Base-by-base conservation (phyloP, 23 tunicate genomes). In the Halocynthia aurantium region DNA sequence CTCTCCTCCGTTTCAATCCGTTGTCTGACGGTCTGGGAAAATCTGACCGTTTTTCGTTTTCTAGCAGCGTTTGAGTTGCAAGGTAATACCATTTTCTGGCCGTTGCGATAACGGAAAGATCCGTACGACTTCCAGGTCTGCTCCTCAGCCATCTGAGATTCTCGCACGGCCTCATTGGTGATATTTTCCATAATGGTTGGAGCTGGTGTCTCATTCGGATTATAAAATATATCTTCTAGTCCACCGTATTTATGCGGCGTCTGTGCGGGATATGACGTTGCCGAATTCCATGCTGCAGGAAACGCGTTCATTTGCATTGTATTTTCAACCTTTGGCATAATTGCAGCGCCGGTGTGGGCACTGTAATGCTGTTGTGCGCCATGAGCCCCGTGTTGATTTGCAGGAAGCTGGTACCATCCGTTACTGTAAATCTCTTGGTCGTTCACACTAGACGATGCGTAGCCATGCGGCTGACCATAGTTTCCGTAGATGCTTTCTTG, bases 11-110 rank as follows among this genome's bases (percentile, higher is more conserved):
- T 83, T 52, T 92, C 98, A 12, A 86, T 61, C 69, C 98, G 82
- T 64, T 92, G 83, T 50, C 80, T 61, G 20, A 92, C 98, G 8
- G 88, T 92, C 62, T 92, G 81, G 12, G 92, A 86, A 82, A 92
- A 92, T 8, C 98, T 88, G 40, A 92, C 98, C 8, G 87, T 92
- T 76, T 92, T 92, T n/a, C 93, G 80, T 68, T 78, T 76, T 53
- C 78, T 71, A 11, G 61, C 53, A 49, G 65, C 55, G 57, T 80
- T 65, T 19, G 54, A 17, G 55, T 62, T 62, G 12, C 55, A 22
- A 7, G 53, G 56, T 19, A 69, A 57, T 15, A 70, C 78, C 8
- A 89, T 89, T 19, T 51, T 73, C 62, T 80, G 81, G 1, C 89
- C 96, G 72, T 89, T 84, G 18, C 83, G 85, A 67, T 76, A 89